phyloP scores from a whole-genome alignment of 2,797 vertebrate genomes.

The Anolis apletophallus region DNA sequence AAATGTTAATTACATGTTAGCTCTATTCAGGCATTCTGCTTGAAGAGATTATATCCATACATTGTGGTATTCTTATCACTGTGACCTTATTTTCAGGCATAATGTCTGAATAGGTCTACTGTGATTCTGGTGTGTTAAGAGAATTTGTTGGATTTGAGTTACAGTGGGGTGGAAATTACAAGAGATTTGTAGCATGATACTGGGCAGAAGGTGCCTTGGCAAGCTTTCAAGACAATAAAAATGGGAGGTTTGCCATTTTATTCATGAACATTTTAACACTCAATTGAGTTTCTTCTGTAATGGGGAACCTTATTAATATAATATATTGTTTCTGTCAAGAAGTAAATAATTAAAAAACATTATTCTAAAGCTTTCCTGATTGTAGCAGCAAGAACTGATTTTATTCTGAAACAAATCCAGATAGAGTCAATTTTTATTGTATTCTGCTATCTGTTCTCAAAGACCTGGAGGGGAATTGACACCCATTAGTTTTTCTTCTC shows the following conservation, averaged over 20 bases:
- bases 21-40: too few relatives aligned
- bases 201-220: neutral
- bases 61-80: neutral
- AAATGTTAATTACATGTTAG: too few relatives aligned
- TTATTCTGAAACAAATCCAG: neutral
- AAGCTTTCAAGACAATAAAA: neutral
- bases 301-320: neutral
- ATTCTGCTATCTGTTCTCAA: neutral
- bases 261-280: neutral
- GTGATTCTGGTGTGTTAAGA: neutral
- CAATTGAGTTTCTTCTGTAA: neutral
- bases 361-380: neutral
- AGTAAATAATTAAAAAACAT: neutral
- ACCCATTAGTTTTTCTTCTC: neutral
- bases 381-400: neutral
- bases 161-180: neutral
- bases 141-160: neutral
- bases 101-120: neutral
- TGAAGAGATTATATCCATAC: too few relatives aligned
- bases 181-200: neutral
- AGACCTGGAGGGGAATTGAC: neutral
- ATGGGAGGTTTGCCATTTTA: neutral
- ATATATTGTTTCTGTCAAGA: neutral
- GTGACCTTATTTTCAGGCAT: neutral
- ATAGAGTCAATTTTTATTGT: neutral